Percentiles rank a stretch among this genome's conserved stretches.
These are phyloP conservation scores for Drosophila malerkotliana DNA, from an alignment of 1,140 invertebrate genomes.

Conservation along the genomic window DNA sequence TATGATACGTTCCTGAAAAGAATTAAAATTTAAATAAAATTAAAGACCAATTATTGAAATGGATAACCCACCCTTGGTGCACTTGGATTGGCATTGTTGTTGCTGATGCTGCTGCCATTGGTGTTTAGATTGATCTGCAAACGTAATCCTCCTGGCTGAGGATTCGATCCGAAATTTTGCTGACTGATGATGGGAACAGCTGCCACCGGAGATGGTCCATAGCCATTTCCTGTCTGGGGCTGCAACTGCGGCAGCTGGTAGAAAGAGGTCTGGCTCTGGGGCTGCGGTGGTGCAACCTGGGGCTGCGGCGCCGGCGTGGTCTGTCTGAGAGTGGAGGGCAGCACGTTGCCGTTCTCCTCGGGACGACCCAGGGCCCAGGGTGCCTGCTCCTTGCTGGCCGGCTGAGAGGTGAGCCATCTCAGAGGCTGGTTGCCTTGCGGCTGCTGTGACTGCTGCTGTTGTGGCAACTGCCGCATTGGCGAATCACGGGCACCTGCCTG, in stretches of 20 bases:
- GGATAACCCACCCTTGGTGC: conserved; percentile 64
- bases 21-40: background rate
- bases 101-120: conserved; percentile 56
- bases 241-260: conserved; percentile 44
- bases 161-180: conserved; percentile 69
- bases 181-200: conserved; percentile 28
- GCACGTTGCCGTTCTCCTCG: conserved; percentile 76
- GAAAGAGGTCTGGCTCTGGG: conserved; percentile 31
- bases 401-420: conserved; percentile 74
- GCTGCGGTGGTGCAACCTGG: conserved; percentile 32
- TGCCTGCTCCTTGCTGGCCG: conserved; percentile 70
- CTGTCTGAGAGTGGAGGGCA: conserved; percentile 71
- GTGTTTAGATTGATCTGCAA: conserved; percentile 71
- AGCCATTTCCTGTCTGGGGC: conserved; percentile 52
- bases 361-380: conserved; percentile 69
- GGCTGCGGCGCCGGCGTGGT: conserved; percentile 56
- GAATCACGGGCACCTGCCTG: conserved; percentile 59
- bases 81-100: conserved; percentile 60
- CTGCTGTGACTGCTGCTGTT: conserved; percentile 55
- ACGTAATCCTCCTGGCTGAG: conserved; percentile 61
- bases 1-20: conserved; percentile 83
- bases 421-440: conserved; percentile 60
- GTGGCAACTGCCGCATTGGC: conserved; percentile 67
- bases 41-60: background rate
- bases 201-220: conserved; percentile 21